Evolutionary conservation across 2,113 vertebrate genomes (phyloP).

Genomic region (Stomatorhinus ivindoensis): DNA sequence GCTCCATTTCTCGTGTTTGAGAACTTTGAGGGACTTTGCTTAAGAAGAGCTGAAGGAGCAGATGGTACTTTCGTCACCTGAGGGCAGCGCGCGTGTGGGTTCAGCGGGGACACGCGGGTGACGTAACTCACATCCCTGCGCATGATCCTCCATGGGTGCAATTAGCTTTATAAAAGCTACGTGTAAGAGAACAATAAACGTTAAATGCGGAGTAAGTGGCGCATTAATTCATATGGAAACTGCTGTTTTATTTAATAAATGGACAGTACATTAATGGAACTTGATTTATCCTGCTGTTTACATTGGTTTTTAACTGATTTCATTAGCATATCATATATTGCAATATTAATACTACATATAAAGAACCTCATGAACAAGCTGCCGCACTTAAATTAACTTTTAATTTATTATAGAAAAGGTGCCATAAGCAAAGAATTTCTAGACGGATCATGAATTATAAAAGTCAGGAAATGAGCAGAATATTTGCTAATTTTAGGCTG

Average conservation of each 20-base stretch:
- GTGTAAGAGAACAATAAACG: constrained; percentile 4
- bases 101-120: constrained; percentile 39
- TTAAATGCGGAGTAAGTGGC: neutral
- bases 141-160: neutral
- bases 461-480: neutral
- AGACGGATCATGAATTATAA: neutral
- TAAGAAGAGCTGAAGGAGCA: constrained; percentile 6
- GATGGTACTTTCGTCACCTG: constrained; percentile 62
- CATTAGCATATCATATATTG: neutral
- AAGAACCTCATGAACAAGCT: neutral
- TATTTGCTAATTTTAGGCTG: neutral
- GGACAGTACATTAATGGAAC: neutral
- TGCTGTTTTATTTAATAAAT: neutral
- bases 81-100: constrained; percentile 55
- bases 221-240: constrained; percentile 6
- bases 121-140: neutral
- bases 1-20: neutral
- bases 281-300: constrained; percentile 7
- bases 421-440: neutral
- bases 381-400: neutral
- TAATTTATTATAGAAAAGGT: neutral
- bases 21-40: neutral
- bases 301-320: neutral
- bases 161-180: constrained; percentile 5
- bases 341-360: neutral